Evolutionary conservation across 2,113 vertebrate genomes (phyloP), one percentile per base, ranked within the genome.

Genomic region (Heloderma charlesbogerti): DNA sequence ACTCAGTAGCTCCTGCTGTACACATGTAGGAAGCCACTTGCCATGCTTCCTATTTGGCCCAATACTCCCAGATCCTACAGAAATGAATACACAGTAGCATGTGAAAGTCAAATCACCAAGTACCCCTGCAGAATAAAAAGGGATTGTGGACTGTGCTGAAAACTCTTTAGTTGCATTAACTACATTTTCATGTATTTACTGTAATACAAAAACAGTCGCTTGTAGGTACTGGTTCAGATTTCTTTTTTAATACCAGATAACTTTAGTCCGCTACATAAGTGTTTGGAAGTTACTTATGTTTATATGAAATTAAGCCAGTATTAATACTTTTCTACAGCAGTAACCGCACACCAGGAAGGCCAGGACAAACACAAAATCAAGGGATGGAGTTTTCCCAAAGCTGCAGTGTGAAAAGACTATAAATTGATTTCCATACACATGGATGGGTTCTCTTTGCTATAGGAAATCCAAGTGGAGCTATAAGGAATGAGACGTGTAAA

Each of bases 401-500:
- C 98, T 97, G 97, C 97, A 97, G 96, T 98, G 97, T 98, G 97
- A 98, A 98, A 98, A 98, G 96, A 97, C 97, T 98, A 97, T 96
- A 96, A 98, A 97, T 94, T 97, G 96, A 96, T 98, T 97, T 98
- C 97, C 98, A 97, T 98, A 98, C 98, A 98, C 96, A 97, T 94
- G 97, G 96, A 96, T 94, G 96, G 97, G 97, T 91, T 97, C 98
- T 98, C 97, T 98, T 96, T 98, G 98, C 98, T 98, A 98, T 97
- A 98, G 98, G 98, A 97, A 98, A 98, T 97, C 98, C 98, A 95
- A 98, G 97, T 98, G 98, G 97, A 98, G 97, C 96, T 97, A 96
- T 97, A 98, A 98, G 98, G 98, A 99, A 98, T 98, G 98, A 98
- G 97, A 98, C 96, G 98, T 98, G 98, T 99, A 98, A 98, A 99